phyloP scores from a whole-genome alignment of 2,888 invertebrate genomes.

The Cetonia aurata region DNA sequence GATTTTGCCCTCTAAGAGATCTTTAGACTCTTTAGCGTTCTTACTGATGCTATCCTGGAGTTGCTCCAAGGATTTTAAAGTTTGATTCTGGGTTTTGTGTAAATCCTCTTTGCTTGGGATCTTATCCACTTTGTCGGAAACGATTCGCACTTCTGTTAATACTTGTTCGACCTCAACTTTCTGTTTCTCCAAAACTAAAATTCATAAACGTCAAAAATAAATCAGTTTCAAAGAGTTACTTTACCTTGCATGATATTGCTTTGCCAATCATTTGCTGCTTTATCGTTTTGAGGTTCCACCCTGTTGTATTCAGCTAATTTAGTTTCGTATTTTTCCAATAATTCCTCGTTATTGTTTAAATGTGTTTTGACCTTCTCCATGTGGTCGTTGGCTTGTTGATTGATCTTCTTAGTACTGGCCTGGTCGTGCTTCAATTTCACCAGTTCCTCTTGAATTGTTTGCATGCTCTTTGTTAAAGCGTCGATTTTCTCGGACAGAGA shows the following conservation, averaged over 20 bases:
- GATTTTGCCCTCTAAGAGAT: conserved; percentile 25
- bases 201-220: not conserved
- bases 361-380: conserved; percentile 66
- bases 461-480: conserved; percentile 39
- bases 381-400: conserved; percentile 65
- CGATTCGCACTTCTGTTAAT: conserved; percentile 57
- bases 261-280: conserved; percentile 61
- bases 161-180: conserved; percentile 59
- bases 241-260: conserved; percentile 61
- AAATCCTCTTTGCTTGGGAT: conserved; percentile 70
- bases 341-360: conserved; percentile 69
- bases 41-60: conserved; percentile 4
- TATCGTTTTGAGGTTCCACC: conserved; percentile 49
- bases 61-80: conserved; percentile 68
- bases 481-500: conserved; percentile 59
- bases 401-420: conserved; percentile 65
- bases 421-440: conserved; percentile 62
- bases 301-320: conserved; percentile 69
- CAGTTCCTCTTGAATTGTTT: conserved; percentile 60
- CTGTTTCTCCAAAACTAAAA: conserved; percentile 59
- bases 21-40: not conserved
- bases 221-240: conserved; percentile 1
- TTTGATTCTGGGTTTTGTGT: conserved; percentile 73
- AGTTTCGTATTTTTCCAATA: conserved; percentile 71
- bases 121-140: conserved; percentile 56